Base-by-base conservation (phyloP, 1,140 invertebrate genomes). In the Trichoplusia ni region DNA sequence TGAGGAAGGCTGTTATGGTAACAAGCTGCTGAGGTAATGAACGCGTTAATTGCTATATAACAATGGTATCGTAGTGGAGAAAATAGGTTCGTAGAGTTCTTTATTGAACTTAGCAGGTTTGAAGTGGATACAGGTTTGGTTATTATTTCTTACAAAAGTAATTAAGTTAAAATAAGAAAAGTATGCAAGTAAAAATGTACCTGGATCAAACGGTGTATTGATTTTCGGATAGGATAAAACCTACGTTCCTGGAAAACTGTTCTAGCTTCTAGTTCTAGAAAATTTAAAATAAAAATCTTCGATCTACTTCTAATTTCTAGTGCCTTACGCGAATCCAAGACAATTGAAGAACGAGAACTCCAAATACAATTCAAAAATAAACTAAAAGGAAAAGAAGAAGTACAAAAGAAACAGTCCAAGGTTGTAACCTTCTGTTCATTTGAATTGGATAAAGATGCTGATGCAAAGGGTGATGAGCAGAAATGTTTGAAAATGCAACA, bases 301-400 rank as follows among this genome's bases (percentile, higher is more conserved):
- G n/a, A 23, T 64, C 44, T 38, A 59, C 6, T 7, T 42, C 11
- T 21, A 9, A 18, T 18, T 51, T 59, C 4, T 38, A 85, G 82
- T 53, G 78, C 77, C 16, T 46, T 85, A n/a, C 16, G 69, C 4
- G 66, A 75, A 70, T 85, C 81, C 2, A 85, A 81, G 75, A 67
- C 69, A 11, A 49, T 74, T 31, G 79, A 81, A 70, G 83, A 82
- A 72, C 73, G 77, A 69, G 76, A 86, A 13, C 42, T 59, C 8
- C 75, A 84, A 72, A 51, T 87, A 11, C 13, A 74, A 67, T 75
- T 80, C 37, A 62, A 79, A 63, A 82, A 79, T 21, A 37, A 79
- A 61, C 35, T 79, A 56, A 64, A 59, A 16, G 7, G 27, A 51
- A 18, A 73, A 35, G 16, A 65, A 61, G 35, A 64, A 42, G 11